Evolutionary conservation across 2,113 vertebrate species (phyloP).

Genomic region (Etheostoma cragini): DNA sequence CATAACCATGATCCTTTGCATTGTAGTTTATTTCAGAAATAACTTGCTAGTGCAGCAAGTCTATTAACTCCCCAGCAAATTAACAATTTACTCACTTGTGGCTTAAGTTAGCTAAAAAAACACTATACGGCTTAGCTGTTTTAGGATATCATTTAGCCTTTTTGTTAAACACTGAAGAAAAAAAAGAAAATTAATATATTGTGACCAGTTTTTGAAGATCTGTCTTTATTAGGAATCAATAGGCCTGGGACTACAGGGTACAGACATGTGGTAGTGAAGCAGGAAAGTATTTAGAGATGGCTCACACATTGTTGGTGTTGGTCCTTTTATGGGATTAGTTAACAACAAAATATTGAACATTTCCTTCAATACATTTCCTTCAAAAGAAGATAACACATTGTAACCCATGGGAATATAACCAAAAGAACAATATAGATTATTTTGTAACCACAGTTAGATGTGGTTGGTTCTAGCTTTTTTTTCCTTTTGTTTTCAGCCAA

Average conservation of each 20-base stretch:
- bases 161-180: too few relatives aligned
- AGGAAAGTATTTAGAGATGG: neutral
- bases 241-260: neutral
- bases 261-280: too few relatives aligned
- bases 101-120: neutral
- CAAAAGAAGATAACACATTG: neutral
- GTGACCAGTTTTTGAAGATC: neutral
- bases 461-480: neutral
- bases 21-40: neutral
- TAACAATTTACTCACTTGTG: neutral
- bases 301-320: neutral
- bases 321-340: neutral
- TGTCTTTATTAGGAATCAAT: neutral
- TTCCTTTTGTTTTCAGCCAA: slow-evolving; percentile 41
- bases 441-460: neutral
- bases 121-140: neutral
- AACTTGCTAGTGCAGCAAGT: neutral
- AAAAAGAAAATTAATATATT: neutral
- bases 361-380: neutral
- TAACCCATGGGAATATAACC: neutral
- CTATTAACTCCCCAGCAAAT: neutral
- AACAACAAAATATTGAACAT: neutral
- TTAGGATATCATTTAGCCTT: neutral
- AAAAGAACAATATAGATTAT: neutral
- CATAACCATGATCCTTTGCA: neutral